A percentile compares a stretch with the other conserved stretches of the same genome.
Conservation (phyloP, 2,888 invertebrate species). For the Lasioglossum morio region DNA sequence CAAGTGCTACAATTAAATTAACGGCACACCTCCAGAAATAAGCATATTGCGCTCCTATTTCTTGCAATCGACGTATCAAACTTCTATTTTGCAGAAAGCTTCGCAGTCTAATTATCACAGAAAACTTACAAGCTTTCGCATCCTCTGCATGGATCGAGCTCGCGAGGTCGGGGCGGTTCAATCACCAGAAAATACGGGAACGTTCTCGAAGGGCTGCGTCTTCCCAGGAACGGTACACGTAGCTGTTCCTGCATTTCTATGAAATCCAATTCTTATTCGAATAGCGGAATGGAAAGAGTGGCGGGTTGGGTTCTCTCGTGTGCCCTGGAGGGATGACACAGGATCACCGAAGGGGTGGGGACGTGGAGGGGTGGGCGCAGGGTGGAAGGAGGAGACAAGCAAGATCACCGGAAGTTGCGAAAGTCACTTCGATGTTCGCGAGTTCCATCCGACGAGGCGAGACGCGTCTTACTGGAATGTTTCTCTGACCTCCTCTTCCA, state of each 20-base stretch:
- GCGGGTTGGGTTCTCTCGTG: neutral
- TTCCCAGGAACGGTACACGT: conserved; percentile 21
- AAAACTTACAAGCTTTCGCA: too few species aligned
- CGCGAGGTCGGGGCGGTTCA: neutral
- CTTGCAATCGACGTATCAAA: too few species aligned
- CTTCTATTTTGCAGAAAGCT: too few species aligned
- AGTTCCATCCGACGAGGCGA: conserved; percentile 29
- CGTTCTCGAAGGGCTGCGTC: conserved; percentile 6
- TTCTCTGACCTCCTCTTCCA: conserved; percentile 26
- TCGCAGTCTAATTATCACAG: too few species aligned
- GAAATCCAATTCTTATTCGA: conserved; percentile 63
- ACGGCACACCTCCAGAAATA: too few species aligned
- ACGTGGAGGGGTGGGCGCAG: too few species aligned
- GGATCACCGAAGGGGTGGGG: too few species aligned
- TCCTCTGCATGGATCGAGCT: conserved; percentile 6
- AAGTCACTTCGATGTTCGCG: conserved; percentile 52
- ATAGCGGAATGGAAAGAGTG: conserved; percentile 28
- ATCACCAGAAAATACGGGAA: conserved; percentile 28
- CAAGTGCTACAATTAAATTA: too few species aligned
- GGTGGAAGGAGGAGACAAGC: conserved; percentile 14
- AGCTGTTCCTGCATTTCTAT: conserved; percentile 54
- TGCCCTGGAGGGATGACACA: neutral
- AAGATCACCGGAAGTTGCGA: conserved; percentile 53
- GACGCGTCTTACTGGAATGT: conserved; percentile 9
- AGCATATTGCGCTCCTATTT: too few species aligned